A percentile compares a stretch with the other conserved stretches of the same genome.
phyloP scores from a whole-genome alignment of 2,797 vertebrate genomes.

The Phrynocephalus forsythii region DNA sequence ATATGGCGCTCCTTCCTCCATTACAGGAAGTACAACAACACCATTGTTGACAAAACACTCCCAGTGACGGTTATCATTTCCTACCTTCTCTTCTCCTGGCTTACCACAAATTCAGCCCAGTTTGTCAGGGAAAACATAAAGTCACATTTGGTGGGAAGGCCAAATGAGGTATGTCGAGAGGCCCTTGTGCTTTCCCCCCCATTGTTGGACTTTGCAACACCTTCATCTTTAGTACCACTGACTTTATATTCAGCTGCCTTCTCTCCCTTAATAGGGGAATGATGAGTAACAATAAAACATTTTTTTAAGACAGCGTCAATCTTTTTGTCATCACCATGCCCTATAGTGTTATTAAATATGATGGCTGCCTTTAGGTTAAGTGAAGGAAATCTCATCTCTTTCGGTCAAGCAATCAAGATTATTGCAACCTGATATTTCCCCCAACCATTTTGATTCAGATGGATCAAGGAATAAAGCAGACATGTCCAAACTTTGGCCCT shows the following conservation, averaged over 20 bases:
- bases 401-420: conserved; percentile 56
- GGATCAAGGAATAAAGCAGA: neutral
- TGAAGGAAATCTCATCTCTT: conserved; percentile 49
- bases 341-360: conserved; percentile 69
- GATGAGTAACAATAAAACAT: conserved; percentile 62
- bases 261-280: conserved; percentile 62
- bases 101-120: neutral
- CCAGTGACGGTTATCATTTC: neutral
- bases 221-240: conserved; percentile 16
- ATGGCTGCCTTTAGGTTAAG: conserved; percentile 67
- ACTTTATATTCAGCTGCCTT: conserved; percentile 70
- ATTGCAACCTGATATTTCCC: conserved; percentile 58
- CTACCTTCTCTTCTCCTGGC: neutral
- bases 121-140: neutral
- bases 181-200: conserved; percentile 36
- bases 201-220: conserved; percentile 38
- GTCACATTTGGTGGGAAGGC: too few relatives aligned
- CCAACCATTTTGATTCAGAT: conserved; percentile 52
- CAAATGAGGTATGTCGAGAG: too few relatives aligned
- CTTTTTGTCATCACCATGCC: conserved; percentile 71
- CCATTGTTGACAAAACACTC: neutral
- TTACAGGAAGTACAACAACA: neutral
- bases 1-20: neutral
- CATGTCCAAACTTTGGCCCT: neutral
- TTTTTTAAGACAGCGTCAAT: conserved; percentile 73